Evolutionary conservation across 2,113 vertebrate genomes (phyloP), one percentile per base, ranked within the genome.

Genomic region (Cochlearius cochlearius): DNA sequence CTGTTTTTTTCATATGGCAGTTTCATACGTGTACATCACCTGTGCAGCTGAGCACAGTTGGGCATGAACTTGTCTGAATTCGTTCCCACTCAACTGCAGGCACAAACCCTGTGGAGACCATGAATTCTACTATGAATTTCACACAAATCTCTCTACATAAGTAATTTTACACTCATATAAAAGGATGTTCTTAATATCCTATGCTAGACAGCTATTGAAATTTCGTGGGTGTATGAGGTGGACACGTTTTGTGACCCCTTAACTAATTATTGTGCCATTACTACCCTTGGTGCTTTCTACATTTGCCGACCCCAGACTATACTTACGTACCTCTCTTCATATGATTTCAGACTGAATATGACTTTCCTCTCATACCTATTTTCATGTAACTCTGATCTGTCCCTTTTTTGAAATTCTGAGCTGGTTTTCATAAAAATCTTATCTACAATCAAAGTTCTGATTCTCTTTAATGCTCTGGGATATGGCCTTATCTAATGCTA

Each of bases 371-470:
- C 60, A 72, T 32, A 87, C 15, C 21, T 30, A 72, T 87, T 94
- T 94, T 92, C 60, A 91, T 94, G 90, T 94, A 92, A 91, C 79
- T 89, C 86, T 87, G 83, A 95, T 92, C 80, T 78, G 73, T 56
- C 56, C 30, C 52, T 87, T 84, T 94, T 88, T 73, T 78, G 34
- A 92, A 87, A 94, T 94, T 81, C 88, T 92, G 88, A 94, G 39
- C 66, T 87, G 68, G 56, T 78, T 96, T 95, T 95, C 96, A 89
- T 34, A 92, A 78, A 95, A 95, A 92, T 89, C 86, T 93, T 96
- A 88, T 72, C 86, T 78, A 86, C 75, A 94, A 93, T 93, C 86
- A 93, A 95, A 95, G 86, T 85, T 90, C 91, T 84, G 80, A 78
- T 93, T 91, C 86, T 68, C 56, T 94, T 89, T 78, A 96, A 91